phyloP scores from a whole-genome alignment of 1,140 invertebrate species.

The Bombus picipes region DNA sequence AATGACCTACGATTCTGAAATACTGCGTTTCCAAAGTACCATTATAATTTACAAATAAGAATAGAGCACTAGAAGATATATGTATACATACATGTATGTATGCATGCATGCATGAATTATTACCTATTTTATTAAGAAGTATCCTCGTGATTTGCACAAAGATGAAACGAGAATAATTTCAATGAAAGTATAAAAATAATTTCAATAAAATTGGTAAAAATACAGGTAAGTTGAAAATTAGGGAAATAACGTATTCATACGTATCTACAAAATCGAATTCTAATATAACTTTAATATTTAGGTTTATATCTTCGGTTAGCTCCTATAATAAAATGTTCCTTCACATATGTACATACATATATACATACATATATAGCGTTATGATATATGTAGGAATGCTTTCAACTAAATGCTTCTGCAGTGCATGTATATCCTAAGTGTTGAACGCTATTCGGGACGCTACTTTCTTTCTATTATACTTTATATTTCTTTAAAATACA shows the following conservation, averaged over 20 bases:
- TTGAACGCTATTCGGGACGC: conserved; percentile 9
- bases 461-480: neutral
- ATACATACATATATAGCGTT: no score
- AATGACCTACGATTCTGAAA: neutral
- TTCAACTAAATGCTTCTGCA: conserved; percentile 28
- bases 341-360: neutral
- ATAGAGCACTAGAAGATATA: neutral
- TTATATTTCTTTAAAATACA: neutral
- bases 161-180: neutral
- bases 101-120: neutral
- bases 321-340: neutral
- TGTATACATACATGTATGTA: neutral
- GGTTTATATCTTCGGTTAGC: neutral
- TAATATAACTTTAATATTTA: neutral
- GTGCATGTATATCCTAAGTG: conserved; percentile 1
- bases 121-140: no score
- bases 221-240: neutral
- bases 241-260: no score
- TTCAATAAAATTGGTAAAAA: neutral
- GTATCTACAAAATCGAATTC: neutral
- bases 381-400: conserved; percentile 28
- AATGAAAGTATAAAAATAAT: neutral
- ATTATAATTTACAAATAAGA: neutral
- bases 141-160: neutral
- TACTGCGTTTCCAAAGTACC: neutral